Base-by-base conservation (phyloP, 2,113 vertebrate genomes). In the Xiphophorus couchianus region DNA sequence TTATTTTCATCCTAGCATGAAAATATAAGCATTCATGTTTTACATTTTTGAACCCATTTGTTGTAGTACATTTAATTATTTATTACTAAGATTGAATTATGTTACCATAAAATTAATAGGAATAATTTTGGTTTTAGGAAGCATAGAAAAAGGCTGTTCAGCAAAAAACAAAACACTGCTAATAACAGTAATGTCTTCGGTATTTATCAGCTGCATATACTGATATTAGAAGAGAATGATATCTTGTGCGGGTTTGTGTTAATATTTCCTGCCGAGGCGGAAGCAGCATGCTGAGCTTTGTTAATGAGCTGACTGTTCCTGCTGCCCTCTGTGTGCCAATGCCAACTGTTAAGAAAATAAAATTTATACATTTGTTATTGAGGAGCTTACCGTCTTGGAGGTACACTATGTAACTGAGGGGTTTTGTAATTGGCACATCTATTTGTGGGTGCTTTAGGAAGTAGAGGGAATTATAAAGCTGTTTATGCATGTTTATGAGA, bases 281-380 rank as follows among this genome's bases (percentile, higher is more conserved):
- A 39, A 29, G 31, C 44, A 65, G 48, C 62, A 19, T 61, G 27
- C 69, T 67, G 54, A 62, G 73, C 51, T 62, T 27, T 60, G 73
- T 76, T 35, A 67, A 27, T 30, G 65, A 71, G 62, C 73, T 73
- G 42, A 65, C 62, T 64, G 30, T 73, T 73, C 29, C 71, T 65
- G 42, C 71, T 73, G 71, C 29, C 71, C 8, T 75, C 19, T 61
- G 35, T 66, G 72, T 74, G 51, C 29, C 70, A 66, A 67, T 62
- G 44, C 68, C 65, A 67, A 42, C 54, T 62, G 63, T 70, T 37
- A 71, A 35, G 78, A 44, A 71, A 69, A 81, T 80, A 54, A 63
- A 76, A 70, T 37, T 39, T 27, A 54, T 62, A 72, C 11, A 12
- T 81, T 81, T 68, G 62, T 71, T 71, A 62, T 28, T 48, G 35